These are phyloP conservation scores for Chrysolina oricalcia DNA, from an alignment of 2,888 invertebrate species.

Conservation along the genomic window DNA sequence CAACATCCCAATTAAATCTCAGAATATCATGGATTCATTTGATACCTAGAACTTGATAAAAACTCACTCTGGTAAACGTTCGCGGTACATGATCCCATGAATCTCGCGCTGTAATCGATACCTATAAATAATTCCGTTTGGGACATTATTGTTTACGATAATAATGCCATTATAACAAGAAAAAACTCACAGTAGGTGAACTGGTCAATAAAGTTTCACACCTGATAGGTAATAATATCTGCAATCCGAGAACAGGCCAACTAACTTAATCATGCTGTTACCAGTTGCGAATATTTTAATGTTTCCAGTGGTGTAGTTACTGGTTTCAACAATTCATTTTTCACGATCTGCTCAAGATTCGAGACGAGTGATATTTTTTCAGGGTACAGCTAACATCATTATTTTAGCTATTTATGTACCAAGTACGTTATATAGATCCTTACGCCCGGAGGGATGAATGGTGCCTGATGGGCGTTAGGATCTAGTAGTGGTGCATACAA, in stretches of 20 bases:
- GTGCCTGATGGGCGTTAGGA: no score
- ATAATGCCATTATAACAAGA: constrained; percentile 21
- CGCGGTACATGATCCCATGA: neutral
- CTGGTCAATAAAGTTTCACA: constrained; percentile 21
- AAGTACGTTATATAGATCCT: no score
- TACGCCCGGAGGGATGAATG: no score
- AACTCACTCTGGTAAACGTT: neutral
- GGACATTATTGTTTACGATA: constrained; percentile 25
- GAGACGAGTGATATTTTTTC: no score
- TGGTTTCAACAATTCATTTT: neutral
- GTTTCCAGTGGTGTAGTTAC: constrained; percentile 3
- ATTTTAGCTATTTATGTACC: no score
- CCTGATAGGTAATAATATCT: constrained; percentile 20
- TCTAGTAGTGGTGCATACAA: no score
- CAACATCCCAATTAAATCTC: no score
- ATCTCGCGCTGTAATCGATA: constrained; percentile 7
- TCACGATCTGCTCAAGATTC: no score
- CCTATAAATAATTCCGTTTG: constrained; percentile 18
- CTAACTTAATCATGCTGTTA: constrained; percentile 20
- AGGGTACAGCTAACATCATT: no score
- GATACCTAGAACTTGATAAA: no score
- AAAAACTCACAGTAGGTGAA: constrained; percentile 25
- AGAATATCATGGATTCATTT: no score
- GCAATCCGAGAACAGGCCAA: neutral
- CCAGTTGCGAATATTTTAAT: constrained; percentile 4